Evolutionary conservation across 2,888 invertebrate species (phyloP).

Genomic region (Ceramica pisi): DNA sequence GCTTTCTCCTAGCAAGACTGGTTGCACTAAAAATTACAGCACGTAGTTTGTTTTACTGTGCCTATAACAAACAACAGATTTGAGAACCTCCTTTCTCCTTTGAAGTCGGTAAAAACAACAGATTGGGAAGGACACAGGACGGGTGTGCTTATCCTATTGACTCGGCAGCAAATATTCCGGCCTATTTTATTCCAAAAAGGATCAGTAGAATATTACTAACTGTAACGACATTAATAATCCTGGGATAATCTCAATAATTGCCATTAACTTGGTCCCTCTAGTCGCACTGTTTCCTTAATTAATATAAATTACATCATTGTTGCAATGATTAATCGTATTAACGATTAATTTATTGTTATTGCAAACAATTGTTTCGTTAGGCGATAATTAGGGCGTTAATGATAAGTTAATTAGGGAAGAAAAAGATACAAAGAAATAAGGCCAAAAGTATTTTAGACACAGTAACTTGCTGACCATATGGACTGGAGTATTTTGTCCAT

Average conservation of each 20-base stretch:
- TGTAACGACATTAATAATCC: neutral
- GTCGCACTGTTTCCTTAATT: constrained; percentile 73
- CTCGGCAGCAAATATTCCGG: too few relatives aligned
- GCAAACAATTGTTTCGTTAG: constrained; percentile 53
- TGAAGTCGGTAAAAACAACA: too few relatives aligned
- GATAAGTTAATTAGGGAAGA: constrained; percentile 27
- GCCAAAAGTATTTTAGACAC: too few relatives aligned
- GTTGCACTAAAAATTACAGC: too few relatives aligned
- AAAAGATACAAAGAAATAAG: neutral
- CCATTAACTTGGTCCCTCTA: constrained; percentile 52
- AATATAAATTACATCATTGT: constrained; percentile 81
- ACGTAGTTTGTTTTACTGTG: too few relatives aligned
- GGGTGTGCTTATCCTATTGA: too few relatives aligned
- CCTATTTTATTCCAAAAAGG: neutral
- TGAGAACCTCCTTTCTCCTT: too few relatives aligned
- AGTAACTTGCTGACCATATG: too few relatives aligned
- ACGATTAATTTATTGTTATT: constrained; percentile 68
- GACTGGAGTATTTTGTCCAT: too few relatives aligned
- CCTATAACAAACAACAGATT: too few relatives aligned
- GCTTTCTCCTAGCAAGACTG: too few relatives aligned
- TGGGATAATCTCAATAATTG: constrained; percentile 50
- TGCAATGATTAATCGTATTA: constrained; percentile 77
- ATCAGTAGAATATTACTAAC: neutral
- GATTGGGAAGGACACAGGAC: too few relatives aligned
- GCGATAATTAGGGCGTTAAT: constrained; percentile 39